Evolutionary conservation across 2,797 vertebrate genomes (phyloP).

Genomic region (Oreochromis mossambicus): DNA sequence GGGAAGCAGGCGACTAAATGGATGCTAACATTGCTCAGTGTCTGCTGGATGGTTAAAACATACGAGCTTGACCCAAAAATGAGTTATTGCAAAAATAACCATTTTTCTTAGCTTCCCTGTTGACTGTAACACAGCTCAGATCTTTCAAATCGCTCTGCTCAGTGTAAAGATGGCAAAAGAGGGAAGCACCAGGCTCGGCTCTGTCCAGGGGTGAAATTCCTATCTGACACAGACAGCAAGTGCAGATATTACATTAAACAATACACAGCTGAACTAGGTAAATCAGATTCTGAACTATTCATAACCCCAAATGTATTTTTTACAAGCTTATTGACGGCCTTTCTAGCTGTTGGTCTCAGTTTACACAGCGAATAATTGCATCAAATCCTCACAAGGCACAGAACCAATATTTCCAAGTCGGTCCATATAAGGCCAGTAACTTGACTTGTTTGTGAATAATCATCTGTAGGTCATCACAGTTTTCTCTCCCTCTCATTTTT

Average conservation of each 20-base stretch:
- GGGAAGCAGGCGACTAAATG: neutral
- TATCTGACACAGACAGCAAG: neutral
- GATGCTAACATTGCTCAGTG: neutral
- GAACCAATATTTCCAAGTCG: constrained; percentile 4
- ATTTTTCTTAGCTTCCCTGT: neutral
- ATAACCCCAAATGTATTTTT: neutral
- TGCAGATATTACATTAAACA: neutral
- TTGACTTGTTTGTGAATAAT: constrained; percentile 59
- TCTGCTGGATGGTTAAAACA: neutral
- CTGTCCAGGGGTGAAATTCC: neutral
- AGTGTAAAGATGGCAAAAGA: neutral
- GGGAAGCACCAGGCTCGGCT: neutral
- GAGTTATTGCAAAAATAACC: neutral
- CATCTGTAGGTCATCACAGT: constrained; percentile 29
- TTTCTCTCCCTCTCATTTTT: neutral
- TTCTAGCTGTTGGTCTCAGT: neutral
- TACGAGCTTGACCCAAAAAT: neutral
- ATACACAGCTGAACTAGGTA: neutral
- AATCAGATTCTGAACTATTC: neutral
- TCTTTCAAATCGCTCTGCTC: neutral
- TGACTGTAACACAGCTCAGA: neutral
- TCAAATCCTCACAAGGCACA: neutral
- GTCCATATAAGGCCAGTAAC: constrained; percentile 63
- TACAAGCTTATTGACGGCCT: neutral
- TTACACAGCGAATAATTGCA: constrained; percentile 7